Conservation (phyloP, 2,888 invertebrate species). For the Netelia virgata region DNA sequence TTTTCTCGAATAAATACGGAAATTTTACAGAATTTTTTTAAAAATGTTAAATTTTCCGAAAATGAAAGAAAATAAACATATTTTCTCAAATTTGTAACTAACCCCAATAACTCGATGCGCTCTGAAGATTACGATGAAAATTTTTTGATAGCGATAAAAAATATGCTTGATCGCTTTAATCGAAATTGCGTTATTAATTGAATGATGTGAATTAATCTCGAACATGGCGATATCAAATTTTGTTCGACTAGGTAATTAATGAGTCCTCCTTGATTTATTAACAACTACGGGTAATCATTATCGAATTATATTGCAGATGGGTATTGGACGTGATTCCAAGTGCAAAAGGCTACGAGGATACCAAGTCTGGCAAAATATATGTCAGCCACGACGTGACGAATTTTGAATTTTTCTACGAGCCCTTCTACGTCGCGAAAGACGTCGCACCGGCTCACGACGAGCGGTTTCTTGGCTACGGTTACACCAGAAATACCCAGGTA, state of each 20-base stretch:
- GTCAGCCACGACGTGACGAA: conserved; percentile 94
- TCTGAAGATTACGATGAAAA: not conserved
- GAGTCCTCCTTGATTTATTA: too few species aligned
- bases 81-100: too few species aligned
- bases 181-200: too few species aligned
- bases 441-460: conserved; percentile 94
- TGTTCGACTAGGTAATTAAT: too few species aligned
- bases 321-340: conserved; percentile 77
- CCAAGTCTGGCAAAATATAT: conserved; percentile 88
- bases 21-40: too few species aligned
- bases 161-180: too few species aligned
- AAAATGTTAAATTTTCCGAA: too few species aligned
- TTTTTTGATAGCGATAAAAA: not conserved
- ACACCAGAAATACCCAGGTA: conserved; percentile 96
- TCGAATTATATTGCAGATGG: conserved; percentile 78
- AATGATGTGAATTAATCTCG: too few species aligned
- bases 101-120: not conserved
- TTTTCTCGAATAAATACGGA: too few species aligned
- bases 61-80: too few species aligned
- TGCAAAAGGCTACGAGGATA: conserved; percentile 87
- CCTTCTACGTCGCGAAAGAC: conserved; percentile 95
- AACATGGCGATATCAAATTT: too few species aligned
- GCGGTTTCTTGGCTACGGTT: conserved; percentile 95
- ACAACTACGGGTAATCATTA: not conserved
- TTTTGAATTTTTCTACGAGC: conserved; percentile 94